phyloP scores from a whole-genome alignment of 2,113 vertebrate species.

The Chascanopsetta lugubris region DNA sequence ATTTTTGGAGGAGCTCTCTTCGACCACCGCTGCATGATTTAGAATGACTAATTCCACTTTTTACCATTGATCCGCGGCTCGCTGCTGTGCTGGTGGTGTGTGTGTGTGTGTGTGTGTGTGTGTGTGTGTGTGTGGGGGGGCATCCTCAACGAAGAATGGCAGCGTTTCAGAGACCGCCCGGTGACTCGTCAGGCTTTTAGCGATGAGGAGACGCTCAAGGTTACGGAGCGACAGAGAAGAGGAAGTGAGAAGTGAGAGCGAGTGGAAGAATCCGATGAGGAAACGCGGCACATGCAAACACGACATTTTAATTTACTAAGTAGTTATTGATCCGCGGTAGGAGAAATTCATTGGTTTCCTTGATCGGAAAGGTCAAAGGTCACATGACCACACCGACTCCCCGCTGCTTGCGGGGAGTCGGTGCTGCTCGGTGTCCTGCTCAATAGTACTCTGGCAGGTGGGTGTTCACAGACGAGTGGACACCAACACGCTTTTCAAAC shows the following conservation, averaged over 20 bases:
- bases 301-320: neutral
- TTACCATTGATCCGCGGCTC: constrained; percentile 90
- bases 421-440: no score
- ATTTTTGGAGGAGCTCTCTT: constrained; percentile 98
- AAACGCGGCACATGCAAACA: neutral
- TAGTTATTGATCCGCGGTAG: constrained; percentile 2
- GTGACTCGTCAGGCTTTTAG: constrained; percentile 11
- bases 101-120: no score
- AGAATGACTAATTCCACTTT: constrained; percentile 99
- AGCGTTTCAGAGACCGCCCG: constrained; percentile 34
- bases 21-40: constrained; percentile 97
- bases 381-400: neutral
- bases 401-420: neutral
- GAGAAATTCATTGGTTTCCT: neutral
- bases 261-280: neutral
- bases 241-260: neutral
- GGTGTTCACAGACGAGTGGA: neutral
- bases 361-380: constrained; percentile 27
- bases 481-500: no score
- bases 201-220: constrained; percentile 44
- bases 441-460: neutral
- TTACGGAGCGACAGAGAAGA: constrained; percentile 17
- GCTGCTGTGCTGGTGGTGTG: no score
- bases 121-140: no score
- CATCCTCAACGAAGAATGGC: constrained; percentile 78